phyloP scores from a whole-genome alignment of 64 coral and sea anemone species.

The Hydrozoanthus tunicans region DNA sequence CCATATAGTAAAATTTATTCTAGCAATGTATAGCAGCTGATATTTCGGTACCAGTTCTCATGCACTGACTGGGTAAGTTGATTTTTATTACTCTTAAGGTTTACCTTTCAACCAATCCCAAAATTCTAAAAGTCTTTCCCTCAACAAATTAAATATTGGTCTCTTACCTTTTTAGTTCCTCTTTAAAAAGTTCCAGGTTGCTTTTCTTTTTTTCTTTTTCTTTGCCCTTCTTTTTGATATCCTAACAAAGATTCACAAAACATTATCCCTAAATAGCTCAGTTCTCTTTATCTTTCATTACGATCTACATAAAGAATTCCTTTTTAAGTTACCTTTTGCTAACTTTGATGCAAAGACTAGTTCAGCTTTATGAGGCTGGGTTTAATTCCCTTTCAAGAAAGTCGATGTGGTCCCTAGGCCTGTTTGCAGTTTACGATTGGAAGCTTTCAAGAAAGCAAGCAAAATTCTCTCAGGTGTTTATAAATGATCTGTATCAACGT shows the following conservation, averaged over 20 bases:
- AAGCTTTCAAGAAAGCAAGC: no score
- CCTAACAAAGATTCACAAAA: conserved; percentile 43
- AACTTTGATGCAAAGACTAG: no score
- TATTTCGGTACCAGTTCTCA: not conserved
- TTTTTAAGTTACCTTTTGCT: no score
- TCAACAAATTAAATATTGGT: no score
- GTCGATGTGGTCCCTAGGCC: not conserved
- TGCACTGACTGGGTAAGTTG: not conserved
- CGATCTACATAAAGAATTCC: no score
- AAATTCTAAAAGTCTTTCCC: no score
- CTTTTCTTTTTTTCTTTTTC: conserved; percentile 99
- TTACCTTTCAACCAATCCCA: no score
- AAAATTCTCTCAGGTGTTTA: no score
- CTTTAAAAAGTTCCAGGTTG: conserved; percentile 99
- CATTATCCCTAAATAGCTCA: no score
- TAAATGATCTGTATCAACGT: no score
- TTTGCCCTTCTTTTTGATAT: conserved; percentile 91
- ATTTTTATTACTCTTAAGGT: not conserved
- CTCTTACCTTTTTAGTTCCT: conserved; percentile 92
- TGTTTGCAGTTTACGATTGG: not conserved
- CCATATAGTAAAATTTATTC: not conserved
- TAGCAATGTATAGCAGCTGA: not conserved
- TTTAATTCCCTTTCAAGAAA: not conserved
- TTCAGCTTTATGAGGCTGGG: no score
- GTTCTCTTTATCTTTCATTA: no score